These are phyloP conservation scores for Mus minutoides DNA, from an alignment of 2,797 vertebrate genomes.

Conservation along the genomic window DNA sequence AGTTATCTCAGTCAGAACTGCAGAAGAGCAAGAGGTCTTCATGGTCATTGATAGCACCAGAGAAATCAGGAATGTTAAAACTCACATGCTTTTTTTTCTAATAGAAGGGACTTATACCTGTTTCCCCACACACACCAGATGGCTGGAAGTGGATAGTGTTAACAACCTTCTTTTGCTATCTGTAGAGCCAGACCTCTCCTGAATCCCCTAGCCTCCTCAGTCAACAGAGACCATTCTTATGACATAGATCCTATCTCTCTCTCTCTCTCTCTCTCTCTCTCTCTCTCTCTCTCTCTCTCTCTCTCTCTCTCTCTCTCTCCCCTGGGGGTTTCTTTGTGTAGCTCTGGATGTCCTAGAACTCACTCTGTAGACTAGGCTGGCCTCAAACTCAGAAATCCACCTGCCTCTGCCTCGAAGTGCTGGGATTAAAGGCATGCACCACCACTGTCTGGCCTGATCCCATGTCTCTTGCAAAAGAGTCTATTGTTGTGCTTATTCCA, in stretches of 20 bases:
- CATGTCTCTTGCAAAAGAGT: background rate
- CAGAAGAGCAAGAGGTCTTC: background rate
- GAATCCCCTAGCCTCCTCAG: background rate
- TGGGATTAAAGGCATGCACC: too few species aligned
- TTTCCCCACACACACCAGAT: background rate
- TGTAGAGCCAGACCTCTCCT: background rate
- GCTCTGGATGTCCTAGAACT: too few species aligned
- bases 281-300: too few species aligned
- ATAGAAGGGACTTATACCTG: background rate
- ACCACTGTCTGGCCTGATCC: too few species aligned
- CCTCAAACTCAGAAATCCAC: too few species aligned
- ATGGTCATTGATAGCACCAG: background rate
- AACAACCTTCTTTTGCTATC: background rate
- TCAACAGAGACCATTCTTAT: background rate
- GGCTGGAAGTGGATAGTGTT: background rate
- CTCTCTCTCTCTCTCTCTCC: too few species aligned
- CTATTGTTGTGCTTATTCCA: background rate
- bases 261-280: too few species aligned
- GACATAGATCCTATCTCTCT: too few species aligned
- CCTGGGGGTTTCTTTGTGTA: too few species aligned
- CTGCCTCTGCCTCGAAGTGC: too few species aligned
- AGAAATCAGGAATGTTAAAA: background rate
- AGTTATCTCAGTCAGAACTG: background rate
- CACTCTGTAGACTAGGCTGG: too few species aligned
- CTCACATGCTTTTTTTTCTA: background rate